Percentiles rank a stretch among this genome's conserved stretches.
Conservation (phyloP, 2,888 invertebrate species). For the Cephus runcator region DNA sequence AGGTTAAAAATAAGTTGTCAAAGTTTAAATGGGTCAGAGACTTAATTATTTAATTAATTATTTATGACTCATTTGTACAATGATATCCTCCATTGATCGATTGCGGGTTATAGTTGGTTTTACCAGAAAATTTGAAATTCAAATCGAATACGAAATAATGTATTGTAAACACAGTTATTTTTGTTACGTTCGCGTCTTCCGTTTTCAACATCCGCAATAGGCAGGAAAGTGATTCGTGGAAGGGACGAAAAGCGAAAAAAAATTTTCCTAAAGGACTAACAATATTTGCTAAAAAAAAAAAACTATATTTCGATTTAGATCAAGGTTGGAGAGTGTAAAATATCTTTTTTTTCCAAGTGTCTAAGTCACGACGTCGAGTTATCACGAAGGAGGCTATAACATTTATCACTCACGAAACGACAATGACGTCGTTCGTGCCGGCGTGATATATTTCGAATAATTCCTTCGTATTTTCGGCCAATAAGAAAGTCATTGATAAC, state of each 20-base stretch:
- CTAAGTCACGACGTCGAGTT: background rate
- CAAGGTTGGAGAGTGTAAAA: background rate
- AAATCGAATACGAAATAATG: too few relatives aligned
- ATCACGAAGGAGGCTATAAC: background rate
- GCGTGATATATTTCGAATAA: background rate
- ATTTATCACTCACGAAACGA: background rate
- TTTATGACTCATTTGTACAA: too few relatives aligned
- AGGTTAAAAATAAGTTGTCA: background rate
- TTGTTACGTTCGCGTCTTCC: too few relatives aligned
- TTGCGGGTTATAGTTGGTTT: too few relatives aligned
- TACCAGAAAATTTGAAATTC: too few relatives aligned
- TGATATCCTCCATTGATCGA: too few relatives aligned
- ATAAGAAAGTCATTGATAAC: too few relatives aligned
- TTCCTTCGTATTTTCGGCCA: background rate
- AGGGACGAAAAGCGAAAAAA: background rate
- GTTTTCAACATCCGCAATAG: too few relatives aligned
- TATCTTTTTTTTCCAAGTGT: background rate
- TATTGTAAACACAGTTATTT: too few relatives aligned
- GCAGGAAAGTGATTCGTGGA: too few relatives aligned
- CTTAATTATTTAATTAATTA: background rate
- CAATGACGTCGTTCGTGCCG: background rate
- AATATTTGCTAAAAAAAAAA: background rate
- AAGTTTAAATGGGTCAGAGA: background rate
- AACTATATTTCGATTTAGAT: background rate
- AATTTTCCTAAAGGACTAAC: accelerated